Percentiles rank a stretch among this genome's conserved stretches.
These are phyloP conservation scores for Damaliscus lunatus DNA, from an alignment of 2,113 vertebrate genomes.

Conservation along the genomic window DNA sequence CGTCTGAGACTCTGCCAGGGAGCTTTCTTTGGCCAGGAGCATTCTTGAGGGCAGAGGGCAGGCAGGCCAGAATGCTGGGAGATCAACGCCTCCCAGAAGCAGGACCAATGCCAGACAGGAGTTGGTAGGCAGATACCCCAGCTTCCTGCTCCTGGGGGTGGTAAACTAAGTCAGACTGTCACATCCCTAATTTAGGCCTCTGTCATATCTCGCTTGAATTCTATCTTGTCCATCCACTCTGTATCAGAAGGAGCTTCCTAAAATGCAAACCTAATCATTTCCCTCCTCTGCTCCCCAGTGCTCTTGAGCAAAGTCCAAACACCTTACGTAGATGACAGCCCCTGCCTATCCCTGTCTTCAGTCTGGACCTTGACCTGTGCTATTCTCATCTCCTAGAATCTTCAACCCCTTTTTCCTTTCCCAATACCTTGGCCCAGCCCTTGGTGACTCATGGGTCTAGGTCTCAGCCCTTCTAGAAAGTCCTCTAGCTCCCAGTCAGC, in stretches of 20 bases:
- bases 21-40: not conserved
- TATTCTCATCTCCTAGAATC: not conserved
- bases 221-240: not conserved
- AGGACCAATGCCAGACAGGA: not conserved
- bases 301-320: not conserved
- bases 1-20: not conserved
- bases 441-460: not conserved
- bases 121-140: not conserved
- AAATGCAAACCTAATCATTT: not conserved
- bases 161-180: not conserved
- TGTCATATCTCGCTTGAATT: not conserved
- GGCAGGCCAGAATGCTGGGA: not conserved
- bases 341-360: not conserved
- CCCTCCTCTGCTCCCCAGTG: not conserved
- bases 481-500: not conserved
- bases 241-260: not conserved
- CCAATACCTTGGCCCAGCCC: too few species aligned
- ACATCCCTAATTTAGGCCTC: not conserved
- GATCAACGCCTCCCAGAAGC: not conserved
- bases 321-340: not conserved
- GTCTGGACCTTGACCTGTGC: not conserved
- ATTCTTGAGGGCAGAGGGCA: not conserved
- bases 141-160: not conserved
- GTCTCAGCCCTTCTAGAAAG: not conserved
- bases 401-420: not conserved